Percentiles rank a stretch among this genome's conserved stretches.
Conservation (phyloP, 2,113 vertebrate genomes). For the Takifugu bimaculatus region DNA sequence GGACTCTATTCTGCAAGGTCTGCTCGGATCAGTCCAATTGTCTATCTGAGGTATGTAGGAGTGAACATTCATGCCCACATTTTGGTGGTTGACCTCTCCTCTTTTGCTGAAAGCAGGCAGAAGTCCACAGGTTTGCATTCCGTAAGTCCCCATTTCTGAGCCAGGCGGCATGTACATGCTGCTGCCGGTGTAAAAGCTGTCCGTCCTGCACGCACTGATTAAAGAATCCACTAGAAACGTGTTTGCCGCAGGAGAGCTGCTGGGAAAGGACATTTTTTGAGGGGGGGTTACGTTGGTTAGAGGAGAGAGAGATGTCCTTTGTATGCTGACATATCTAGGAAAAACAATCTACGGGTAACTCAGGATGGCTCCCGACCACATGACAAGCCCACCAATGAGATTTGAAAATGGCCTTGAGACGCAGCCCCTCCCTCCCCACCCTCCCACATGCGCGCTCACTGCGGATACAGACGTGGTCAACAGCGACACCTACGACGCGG, state of each 20-base stretch:
- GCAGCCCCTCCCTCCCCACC: constrained; percentile 75
- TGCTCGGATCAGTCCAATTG: constrained; percentile 94
- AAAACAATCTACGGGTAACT: constrained; percentile 97
- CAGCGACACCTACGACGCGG: constrained; percentile 90
- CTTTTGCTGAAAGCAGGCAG: constrained; percentile 98
- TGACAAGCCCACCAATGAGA: constrained; percentile 99
- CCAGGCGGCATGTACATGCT: constrained; percentile 98
- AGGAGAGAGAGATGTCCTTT: constrained; percentile 97
- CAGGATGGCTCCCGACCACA: constrained; percentile 97
- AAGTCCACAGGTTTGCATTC: constrained; percentile 99
- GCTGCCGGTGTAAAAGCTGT: constrained; percentile 98
- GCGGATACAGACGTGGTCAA: constrained; percentile 82
- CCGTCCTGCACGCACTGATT: constrained; percentile 97
- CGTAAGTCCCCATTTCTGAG: constrained; percentile 98
- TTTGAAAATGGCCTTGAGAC: constrained; percentile 98
- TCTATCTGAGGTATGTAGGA: constrained; percentile 99
- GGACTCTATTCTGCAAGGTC: constrained; percentile 94
- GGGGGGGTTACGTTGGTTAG: constrained; percentile 84
- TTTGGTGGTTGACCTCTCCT: constrained; percentile 95
- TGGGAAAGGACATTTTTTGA: constrained; percentile 97
- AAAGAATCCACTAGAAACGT: constrained; percentile 98
- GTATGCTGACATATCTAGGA: constrained; percentile 99
- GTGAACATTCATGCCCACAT: constrained; percentile 97
- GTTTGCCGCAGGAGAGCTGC: constrained; percentile 97
- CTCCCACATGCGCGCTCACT: constrained; percentile 65